phyloP scores from a whole-genome alignment of 2,888 invertebrate species.

The Chalcosyrphus nemorum region DNA sequence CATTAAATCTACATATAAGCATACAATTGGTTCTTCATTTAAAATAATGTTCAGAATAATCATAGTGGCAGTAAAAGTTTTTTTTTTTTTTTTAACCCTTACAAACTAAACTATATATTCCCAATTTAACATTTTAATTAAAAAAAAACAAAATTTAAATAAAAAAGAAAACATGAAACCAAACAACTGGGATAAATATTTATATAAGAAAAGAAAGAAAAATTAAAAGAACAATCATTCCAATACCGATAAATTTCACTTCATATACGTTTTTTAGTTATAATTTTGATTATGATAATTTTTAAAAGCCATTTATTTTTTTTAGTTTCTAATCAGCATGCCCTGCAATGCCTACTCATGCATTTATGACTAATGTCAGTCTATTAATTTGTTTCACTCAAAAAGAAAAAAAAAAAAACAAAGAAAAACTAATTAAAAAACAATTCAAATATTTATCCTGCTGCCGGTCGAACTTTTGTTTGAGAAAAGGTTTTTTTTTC shows the following conservation, averaged over 20 bases:
- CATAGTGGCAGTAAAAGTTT: not conserved
- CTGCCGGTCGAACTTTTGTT: not conserved
- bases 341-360: not conserved
- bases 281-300: conserved; percentile 12
- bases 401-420: conserved; percentile 4
- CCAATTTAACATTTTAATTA: conserved; percentile 11
- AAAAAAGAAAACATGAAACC: not conserved
- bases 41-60: conserved; percentile 2
- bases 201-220: not conserved
- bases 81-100: conserved; percentile 7
- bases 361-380: conserved; percentile 22
- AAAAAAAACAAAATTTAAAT: not conserved
- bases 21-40: conserved; percentile 28
- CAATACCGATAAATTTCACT: conserved; percentile 1
- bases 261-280: not conserved
- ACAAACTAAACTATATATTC: not conserved
- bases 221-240: not conserved
- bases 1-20: conserved; percentile 10
- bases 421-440: not conserved
- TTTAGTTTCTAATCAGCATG: not conserved
- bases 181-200: conserved; percentile 34
- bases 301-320: not conserved
- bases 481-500: not conserved
- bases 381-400: conserved; percentile 15
- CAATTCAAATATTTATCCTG: conserved; percentile 5